Evolutionary conservation across 2,797 vertebrate species (phyloP).

Genomic region (Gorsachius magnificus): DNA sequence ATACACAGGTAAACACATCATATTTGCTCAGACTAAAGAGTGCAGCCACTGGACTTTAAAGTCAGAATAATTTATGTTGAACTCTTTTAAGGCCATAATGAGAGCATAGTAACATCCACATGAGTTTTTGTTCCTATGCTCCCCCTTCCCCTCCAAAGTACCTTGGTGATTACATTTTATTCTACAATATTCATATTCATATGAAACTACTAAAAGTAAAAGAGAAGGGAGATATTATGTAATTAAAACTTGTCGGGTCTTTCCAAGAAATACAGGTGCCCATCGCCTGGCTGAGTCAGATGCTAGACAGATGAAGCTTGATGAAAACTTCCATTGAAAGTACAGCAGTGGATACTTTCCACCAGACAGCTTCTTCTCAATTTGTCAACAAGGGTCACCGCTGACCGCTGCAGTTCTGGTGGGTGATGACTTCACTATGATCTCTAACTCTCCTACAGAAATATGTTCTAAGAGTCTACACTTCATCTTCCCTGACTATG

Average conservation of each 20-base stretch:
- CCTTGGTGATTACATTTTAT: neutral
- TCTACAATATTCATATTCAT: neutral
- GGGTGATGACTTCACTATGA: neutral
- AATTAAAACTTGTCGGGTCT: neutral
- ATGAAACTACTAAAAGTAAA: neutral
- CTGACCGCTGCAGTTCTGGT: neutral
- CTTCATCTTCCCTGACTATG: neutral
- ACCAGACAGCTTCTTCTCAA: neutral
- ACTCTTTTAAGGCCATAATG: neutral
- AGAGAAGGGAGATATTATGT: neutral
- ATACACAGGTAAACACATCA: neutral
- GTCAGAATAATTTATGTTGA: constrained; percentile 5
- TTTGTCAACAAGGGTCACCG: neutral
- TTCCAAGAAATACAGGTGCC: neutral
- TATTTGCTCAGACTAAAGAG: constrained; percentile 30
- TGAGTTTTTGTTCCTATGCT: neutral
- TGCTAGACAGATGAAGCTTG: neutral
- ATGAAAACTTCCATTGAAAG: neutral
- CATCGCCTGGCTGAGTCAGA: neutral
- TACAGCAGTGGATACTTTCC: neutral
- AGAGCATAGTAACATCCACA: neutral
- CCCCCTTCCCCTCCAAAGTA: neutral
- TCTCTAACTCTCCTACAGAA: neutral
- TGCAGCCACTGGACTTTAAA: constrained; percentile 1
- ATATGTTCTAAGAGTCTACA: neutral